Conservation (phyloP, 2,888 invertebrate genomes). For the Adineta ricciae region DNA sequence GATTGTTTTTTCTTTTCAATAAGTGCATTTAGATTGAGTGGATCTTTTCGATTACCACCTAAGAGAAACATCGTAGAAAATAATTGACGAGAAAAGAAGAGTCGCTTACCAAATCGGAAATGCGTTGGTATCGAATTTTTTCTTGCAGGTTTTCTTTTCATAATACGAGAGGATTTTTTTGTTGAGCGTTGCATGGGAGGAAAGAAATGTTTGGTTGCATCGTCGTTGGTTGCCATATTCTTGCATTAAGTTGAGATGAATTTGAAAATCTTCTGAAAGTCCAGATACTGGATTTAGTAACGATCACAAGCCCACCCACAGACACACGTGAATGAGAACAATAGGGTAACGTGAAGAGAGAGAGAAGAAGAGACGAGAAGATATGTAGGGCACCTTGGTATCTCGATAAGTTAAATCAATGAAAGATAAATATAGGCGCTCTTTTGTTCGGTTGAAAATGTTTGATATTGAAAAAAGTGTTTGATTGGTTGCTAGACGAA, state of each 20-base stretch:
- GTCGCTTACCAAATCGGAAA: neutral
- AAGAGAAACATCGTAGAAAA: neutral
- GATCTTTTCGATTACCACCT: conserved; percentile 16
- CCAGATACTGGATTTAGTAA: neutral
- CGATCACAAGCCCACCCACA: neutral
- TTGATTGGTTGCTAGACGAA: neutral
- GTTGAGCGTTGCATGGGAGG: neutral
- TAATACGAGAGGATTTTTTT: neutral
- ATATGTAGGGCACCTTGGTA: neutral
- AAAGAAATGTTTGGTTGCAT: neutral
- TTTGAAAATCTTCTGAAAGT: neutral
- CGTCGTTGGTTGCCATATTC: neutral
- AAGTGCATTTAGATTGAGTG: neutral
- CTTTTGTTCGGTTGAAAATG: neutral
- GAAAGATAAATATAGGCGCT: neutral
- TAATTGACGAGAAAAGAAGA: too few relatives aligned
- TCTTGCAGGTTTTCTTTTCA: neutral
- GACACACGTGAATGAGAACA: neutral
- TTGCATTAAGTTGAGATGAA: neutral
- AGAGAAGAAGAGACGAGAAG: neutral
- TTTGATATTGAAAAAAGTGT: neutral
- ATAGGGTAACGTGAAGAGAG: neutral
- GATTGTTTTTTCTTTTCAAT: neutral
- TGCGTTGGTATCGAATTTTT: neutral
- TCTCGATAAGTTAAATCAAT: neutral